Evolutionary conservation across 2,888 invertebrate species (phyloP).

Genomic region (Habrosyne pyritoides): DNA sequence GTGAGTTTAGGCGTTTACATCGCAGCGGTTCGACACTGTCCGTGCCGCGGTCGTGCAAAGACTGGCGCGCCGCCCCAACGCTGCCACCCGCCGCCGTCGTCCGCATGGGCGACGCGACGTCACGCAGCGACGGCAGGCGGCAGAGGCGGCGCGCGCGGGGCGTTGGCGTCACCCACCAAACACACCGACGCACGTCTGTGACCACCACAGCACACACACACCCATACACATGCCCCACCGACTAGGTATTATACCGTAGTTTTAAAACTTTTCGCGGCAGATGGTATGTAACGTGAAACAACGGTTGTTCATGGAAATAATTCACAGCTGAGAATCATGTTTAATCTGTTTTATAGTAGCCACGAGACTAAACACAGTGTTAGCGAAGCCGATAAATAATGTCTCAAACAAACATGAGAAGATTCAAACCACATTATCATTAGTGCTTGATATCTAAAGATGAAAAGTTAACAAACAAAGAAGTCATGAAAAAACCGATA

Average conservation of each 20-base stretch:
- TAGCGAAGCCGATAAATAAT: slow-evolving; percentile 23
- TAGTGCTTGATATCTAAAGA: background rate
- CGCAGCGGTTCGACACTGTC: slow-evolving; percentile 79
- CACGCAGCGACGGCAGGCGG: slow-evolving; percentile 17
- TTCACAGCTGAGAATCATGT: slow-evolving; percentile 30
- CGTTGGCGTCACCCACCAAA: slow-evolving; percentile 70
- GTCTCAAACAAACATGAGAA: slow-evolving; percentile 8
- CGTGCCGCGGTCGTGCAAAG: slow-evolving; percentile 79
- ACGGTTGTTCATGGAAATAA: slow-evolving; percentile 39
- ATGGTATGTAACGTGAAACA: slow-evolving; percentile 42
- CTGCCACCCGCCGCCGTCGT: slow-evolving; percentile 22
- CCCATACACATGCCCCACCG: slow-evolving; percentile 15
- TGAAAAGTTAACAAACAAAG: background rate
- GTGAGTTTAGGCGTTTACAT: slow-evolving; percentile 78
- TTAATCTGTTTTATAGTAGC: slow-evolving; percentile 37
- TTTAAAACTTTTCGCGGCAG: slow-evolving; percentile 50
- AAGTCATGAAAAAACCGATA: background rate
- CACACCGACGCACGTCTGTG: slow-evolving; percentile 35
- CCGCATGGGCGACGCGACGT: slow-evolving; percentile 28
- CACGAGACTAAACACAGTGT: slow-evolving; percentile 57
- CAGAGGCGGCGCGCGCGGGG: slow-evolving; percentile 46
- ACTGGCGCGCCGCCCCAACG: slow-evolving; percentile 54
- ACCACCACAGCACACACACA: slow-evolving; percentile 31
- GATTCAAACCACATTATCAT: slow-evolving; percentile 3
- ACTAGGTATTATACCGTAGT: slow-evolving; percentile 36